Base-by-base conservation (phyloP, 2,888 invertebrate genomes). In the Ophion slaviceki region DNA sequence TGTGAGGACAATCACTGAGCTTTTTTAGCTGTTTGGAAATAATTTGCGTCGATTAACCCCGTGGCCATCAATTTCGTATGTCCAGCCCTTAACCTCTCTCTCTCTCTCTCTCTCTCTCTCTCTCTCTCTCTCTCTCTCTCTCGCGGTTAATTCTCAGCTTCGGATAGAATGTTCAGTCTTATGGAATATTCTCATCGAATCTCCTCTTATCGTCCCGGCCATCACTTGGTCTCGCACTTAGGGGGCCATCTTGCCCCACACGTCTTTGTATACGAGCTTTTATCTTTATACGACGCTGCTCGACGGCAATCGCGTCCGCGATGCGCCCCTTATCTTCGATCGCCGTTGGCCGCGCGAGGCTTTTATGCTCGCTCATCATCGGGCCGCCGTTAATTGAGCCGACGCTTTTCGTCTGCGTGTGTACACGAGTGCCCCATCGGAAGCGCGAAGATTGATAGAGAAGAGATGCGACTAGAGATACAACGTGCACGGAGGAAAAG, bases 381-480 rank as follows among this genome's bases (percentile, higher is more conserved):
- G 62, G 20, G 62, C 66, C 85, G 77, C 89, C 10, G 87, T 88
- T 89, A 90, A 90, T 90, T 89, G 88, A 88, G 87, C 86, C 80
- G 85, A 87, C 87, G 86, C 75, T 62, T 47, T 76, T 71, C 11
- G 66, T 80, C 36, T 59, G 5, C 62, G 14, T 76, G 71, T 68
- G 47, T 47, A 47, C 14, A 14, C 47, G 47, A 47, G 47, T 14
- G 47, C 14, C 47, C 36, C 57, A 79, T 70, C 70, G 24, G 47
- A 57, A 75, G 47, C 40, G 67, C 62, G 64, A 74, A 14, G 17
- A 17, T n/a, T 59, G 53, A 70, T 24, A 70, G 75, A 83, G 61
- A 20, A 61, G 20, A 70, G 47, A 75, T 57, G 6, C 17, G n/a
- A 62, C 72, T 61, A 47, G 53, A 47, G 70, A 82, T 71, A 77